Evolutionary conservation across 2,888 invertebrate species (phyloP).

Genomic region (Coleophora flavipennella): DNA sequence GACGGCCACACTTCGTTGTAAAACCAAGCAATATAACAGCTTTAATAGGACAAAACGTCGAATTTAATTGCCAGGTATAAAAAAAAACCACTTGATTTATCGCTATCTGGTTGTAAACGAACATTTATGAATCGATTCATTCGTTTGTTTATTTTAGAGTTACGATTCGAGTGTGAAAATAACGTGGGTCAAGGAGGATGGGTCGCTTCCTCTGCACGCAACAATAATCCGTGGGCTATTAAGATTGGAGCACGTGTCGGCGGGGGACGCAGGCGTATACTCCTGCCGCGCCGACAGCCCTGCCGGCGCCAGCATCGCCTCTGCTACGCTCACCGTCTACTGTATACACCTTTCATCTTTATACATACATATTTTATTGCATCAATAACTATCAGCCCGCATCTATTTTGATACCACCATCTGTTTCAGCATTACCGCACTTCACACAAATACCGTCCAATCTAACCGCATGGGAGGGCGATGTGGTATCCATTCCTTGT

Average conservation of each 20-base stretch:
- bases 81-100: slow-evolving; percentile 13
- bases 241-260: slow-evolving; percentile 85
- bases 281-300: slow-evolving; percentile 93
- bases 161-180: slow-evolving; percentile 61
- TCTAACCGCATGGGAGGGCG: slow-evolving; percentile 88
- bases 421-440: slow-evolving; percentile 86
- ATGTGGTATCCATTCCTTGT: slow-evolving; percentile 92
- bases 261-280: slow-evolving; percentile 90
- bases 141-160: slow-evolving; percentile 42
- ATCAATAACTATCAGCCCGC: slow-evolving; percentile 44
- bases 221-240: slow-evolving; percentile 65
- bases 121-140: slow-evolving; percentile 4
- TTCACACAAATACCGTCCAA: slow-evolving; percentile 91
- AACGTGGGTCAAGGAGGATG: slow-evolving; percentile 65
- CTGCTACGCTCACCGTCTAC: slow-evolving; percentile 90
- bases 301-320: slow-evolving; percentile 89
- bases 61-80: slow-evolving; percentile 84
- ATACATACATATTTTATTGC: slow-evolving; percentile 53
- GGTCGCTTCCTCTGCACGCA: slow-evolving; percentile 52
- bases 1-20: slow-evolving; percentile 90
- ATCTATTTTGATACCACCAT: slow-evolving; percentile 61
- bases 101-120: slow-evolving; percentile 6
- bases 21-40: slow-evolving; percentile 89
- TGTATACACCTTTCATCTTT: slow-evolving; percentile 78
- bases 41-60: slow-evolving; percentile 85